Conservation (phyloP, 2,888 invertebrate species). For the Polydrusus pterygomalis region DNA sequence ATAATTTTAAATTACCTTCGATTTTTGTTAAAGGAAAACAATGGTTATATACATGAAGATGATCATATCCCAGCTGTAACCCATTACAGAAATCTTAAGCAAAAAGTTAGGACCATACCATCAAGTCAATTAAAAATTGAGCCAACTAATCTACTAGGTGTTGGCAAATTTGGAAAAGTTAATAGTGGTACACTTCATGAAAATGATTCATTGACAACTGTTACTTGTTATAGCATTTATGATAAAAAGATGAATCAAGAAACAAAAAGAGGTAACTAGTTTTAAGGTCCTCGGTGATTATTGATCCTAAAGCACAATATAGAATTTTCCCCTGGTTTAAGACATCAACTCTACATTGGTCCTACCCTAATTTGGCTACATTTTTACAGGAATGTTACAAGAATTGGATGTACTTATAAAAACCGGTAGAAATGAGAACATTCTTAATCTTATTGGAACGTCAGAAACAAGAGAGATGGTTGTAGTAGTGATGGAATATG, state of each 20-base stretch:
- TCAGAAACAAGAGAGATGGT: constrained; percentile 86
- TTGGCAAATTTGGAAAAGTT: constrained; percentile 87
- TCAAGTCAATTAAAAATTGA: constrained; percentile 83
- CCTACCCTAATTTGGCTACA: too few relatives aligned
- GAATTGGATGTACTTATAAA: constrained; percentile 84
- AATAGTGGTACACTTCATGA: constrained; percentile 82
- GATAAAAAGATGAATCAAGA: constrained; percentile 73
- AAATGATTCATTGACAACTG: constrained; percentile 74
- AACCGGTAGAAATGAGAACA: constrained; percentile 81
- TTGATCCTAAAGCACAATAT: too few relatives aligned
- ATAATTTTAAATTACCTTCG: too few relatives aligned
- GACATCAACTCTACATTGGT: too few relatives aligned
- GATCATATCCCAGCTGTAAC: constrained; percentile 77
- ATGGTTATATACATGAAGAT: constrained; percentile 85
- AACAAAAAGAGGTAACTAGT: constrained; percentile 53
- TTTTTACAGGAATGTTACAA: constrained; percentile 74
- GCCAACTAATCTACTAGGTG: constrained; percentile 78
- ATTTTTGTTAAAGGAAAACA: constrained; percentile 76
- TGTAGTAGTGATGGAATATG: constrained; percentile 83
- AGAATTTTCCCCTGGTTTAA: too few relatives aligned
- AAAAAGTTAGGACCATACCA: constrained; percentile 84
- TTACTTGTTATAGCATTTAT: constrained; percentile 80
- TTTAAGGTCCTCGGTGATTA: too few relatives aligned
- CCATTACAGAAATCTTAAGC: constrained; percentile 84
- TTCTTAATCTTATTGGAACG: constrained; percentile 84